Evolutionary conservation across 2,113 vertebrate genomes (phyloP).

Genomic region (Zapornia atra): DNA sequence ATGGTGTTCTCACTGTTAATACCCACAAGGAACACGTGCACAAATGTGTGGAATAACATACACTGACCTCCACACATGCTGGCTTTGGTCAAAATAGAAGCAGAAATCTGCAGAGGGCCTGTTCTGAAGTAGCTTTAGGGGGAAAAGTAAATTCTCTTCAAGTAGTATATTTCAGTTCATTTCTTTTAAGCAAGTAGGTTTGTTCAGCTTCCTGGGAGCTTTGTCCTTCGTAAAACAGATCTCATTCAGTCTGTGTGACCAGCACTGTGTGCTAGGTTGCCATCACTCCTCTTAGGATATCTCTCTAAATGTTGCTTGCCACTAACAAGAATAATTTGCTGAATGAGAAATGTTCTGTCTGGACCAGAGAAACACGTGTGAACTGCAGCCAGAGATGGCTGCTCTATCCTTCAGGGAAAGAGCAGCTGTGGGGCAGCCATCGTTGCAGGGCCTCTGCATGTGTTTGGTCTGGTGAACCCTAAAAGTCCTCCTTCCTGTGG

Average conservation of each 20-base stretch:
- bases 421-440: not conserved
- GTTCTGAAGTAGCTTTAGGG: not conserved
- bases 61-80: not conserved
- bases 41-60: too few species aligned
- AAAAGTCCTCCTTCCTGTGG: not conserved
- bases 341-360: not conserved
- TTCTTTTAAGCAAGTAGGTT: not conserved
- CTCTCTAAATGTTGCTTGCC: not conserved
- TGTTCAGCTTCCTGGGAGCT: not conserved
- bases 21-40: not conserved
- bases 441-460: fast-evolving
- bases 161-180: not conserved
- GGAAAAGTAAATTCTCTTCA: not conserved
- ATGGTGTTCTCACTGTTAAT: not conserved
- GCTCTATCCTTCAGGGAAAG: not conserved
- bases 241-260: too few species aligned
- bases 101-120: not conserved
- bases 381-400: not conserved
- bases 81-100: not conserved
- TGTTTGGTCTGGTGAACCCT: not conserved
- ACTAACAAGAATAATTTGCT: not conserved
- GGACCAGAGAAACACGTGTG: not conserved
- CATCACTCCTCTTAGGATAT: not conserved
- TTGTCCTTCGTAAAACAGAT: not conserved
- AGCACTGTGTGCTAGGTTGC: not conserved